A percentile compares a stretch with the other conserved stretches of the same genome.
phyloP scores from a whole-genome alignment of 2,113 vertebrate species.

The Anolis carolinensis region DNA sequence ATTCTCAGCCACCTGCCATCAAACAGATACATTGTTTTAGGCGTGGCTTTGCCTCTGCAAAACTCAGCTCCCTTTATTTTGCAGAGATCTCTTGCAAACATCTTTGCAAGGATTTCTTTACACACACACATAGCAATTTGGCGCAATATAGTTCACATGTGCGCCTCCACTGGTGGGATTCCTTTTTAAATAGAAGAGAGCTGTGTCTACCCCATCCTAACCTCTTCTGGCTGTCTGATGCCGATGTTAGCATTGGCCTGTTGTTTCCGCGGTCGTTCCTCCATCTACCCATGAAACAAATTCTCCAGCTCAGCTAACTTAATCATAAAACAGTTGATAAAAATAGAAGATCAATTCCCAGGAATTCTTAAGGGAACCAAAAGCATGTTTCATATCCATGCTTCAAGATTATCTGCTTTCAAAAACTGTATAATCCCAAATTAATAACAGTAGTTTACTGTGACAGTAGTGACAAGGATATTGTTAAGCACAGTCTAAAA shows the following conservation, averaged over 20 bases:
- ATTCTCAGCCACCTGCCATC: too few species aligned
- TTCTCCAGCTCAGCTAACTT: conserved; percentile 24
- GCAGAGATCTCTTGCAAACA: too few species aligned
- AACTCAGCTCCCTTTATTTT: too few species aligned
- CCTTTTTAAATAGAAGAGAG: neutral
- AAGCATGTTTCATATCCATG: conserved; percentile 30
- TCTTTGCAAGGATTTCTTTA: too few species aligned
- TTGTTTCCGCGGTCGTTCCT: conserved; percentile 34
- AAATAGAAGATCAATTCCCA: conserved; percentile 29
- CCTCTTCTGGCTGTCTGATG: neutral
- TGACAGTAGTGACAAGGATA: conserved; percentile 43
- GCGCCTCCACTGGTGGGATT: neutral
- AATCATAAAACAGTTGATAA: conserved; percentile 41
- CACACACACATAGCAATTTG: too few species aligned
- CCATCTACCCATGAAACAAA: conserved; percentile 18
- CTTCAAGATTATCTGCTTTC: conserved; percentile 48
- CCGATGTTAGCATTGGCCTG: conserved; percentile 10
- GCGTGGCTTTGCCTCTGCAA: too few species aligned
- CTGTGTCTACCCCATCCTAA: neutral
- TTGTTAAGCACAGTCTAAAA: conserved; percentile 42
- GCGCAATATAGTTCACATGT: neutral
- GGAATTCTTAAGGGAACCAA: conserved; percentile 39
- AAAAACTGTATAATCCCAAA: conserved; percentile 39
- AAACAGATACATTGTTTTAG: too few species aligned
- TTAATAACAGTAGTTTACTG: conserved; percentile 49